These are phyloP conservation scores for Dorcus hopei DNA, from an alignment of 2,888 invertebrate species.

Conservation along the genomic window DNA sequence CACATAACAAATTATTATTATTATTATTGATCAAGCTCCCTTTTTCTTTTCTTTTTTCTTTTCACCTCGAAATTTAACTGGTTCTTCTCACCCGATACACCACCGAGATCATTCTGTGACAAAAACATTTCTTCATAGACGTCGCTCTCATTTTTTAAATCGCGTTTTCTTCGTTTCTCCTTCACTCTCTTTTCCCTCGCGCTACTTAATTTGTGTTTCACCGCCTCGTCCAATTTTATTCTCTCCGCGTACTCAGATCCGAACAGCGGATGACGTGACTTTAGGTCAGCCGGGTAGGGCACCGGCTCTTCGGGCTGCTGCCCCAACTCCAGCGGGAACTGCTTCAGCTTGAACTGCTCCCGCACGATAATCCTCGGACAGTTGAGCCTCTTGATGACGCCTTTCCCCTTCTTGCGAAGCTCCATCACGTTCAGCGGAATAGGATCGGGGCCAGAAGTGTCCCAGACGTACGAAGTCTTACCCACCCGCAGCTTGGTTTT, in stretches of 20 bases:
- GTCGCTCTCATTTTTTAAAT: neutral
- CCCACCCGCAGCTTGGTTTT: constrained; percentile 28
- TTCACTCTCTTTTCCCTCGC: constrained; percentile 12
- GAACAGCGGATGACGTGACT: constrained; percentile 38
- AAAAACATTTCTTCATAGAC: no score
- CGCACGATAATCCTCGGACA: constrained; percentile 28
- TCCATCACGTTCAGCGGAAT: constrained; percentile 20
- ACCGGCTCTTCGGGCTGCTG: constrained; percentile 20
- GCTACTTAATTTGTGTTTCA: constrained; percentile 27
- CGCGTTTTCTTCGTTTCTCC: constrained; percentile 5
- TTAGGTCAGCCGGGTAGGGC: constrained; percentile 31
- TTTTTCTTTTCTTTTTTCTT: no score
- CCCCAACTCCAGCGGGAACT: constrained; percentile 11
- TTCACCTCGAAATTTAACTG: no score
- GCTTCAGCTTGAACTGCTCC: constrained; percentile 27
- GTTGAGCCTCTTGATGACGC: constrained; percentile 20
- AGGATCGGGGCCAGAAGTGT: constrained; percentile 12
- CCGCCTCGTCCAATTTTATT: constrained; percentile 31
- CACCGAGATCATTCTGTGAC: no score
- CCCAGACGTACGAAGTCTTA: constrained; percentile 25
- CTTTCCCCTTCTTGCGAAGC: constrained; percentile 7
- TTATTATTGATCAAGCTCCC: no score
- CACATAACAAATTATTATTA: no score
- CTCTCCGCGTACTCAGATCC: constrained; percentile 34
- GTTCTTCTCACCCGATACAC: no score